Percentiles rank a stretch among this genome's conserved stretches.
Evolutionary conservation across 2,797 vertebrate genomes (phyloP).

Genomic region (Salarias fasciatus): DNA sequence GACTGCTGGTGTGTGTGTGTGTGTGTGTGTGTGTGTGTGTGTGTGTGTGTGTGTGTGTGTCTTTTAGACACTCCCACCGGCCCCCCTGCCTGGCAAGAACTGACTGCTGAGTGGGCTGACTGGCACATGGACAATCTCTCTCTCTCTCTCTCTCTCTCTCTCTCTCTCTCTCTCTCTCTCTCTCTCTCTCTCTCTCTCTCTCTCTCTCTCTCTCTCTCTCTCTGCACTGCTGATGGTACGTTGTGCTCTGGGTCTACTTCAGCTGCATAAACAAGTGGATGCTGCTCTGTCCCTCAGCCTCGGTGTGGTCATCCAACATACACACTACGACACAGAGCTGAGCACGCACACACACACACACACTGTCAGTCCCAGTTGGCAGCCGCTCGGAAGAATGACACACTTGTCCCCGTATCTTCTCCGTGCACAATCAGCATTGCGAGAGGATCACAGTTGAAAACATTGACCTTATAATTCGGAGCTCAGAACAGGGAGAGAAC

Average conservation of each 20-base stretch:
- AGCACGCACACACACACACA: not conserved
- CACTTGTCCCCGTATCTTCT: slow-evolving; percentile 37
- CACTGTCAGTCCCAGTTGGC: slow-evolving; percentile 7
- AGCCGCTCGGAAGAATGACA: slow-evolving; percentile 2
- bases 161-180: slow-evolving; percentile 10
- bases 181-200: slow-evolving; percentile 37
- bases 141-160: not conserved
- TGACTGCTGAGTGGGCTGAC: slow-evolving; percentile 73
- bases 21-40: too few species aligned
- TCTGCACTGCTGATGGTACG: slow-evolving; percentile 43
- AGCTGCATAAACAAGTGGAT: slow-evolving; percentile 65
- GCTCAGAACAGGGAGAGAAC: too few species aligned
- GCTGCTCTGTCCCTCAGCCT: slow-evolving; percentile 46
- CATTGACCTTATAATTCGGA: not conserved
- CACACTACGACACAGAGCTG: slow-evolving; percentile 17
- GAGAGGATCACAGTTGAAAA: not conserved
- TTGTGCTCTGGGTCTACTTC: slow-evolving; percentile 45
- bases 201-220: slow-evolving; percentile 35
- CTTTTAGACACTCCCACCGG: slow-evolving; percentile 18
- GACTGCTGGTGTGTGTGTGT: too few species aligned
- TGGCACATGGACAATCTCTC: slow-evolving; percentile 51
- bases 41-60: too few species aligned
- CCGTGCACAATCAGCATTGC: slow-evolving; percentile 41
- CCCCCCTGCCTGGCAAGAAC: slow-evolving; percentile 50
- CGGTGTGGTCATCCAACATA: slow-evolving; percentile 25